A percentile compares a stretch with the other conserved stretches of the same genome.
Conservation (phyloP, 2,888 invertebrate genomes). For the Cryptosula pallasiana region DNA sequence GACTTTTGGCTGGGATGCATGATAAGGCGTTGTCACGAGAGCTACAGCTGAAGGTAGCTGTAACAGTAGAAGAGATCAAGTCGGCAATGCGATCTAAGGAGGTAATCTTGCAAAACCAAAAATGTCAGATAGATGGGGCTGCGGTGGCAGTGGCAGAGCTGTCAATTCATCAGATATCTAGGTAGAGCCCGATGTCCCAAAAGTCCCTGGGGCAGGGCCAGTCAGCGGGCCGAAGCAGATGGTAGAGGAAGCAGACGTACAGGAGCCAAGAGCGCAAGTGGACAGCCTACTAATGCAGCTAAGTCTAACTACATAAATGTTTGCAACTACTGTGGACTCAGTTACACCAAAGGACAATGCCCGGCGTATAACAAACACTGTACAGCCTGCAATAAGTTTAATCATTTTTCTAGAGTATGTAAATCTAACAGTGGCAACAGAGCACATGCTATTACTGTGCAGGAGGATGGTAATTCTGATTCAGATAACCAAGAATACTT, state of each 20-base stretch:
- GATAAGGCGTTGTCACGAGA: neutral
- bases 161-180: neutral
- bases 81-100: neutral
- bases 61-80: neutral
- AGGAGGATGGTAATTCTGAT: neutral
- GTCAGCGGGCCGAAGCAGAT: neutral
- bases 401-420: slow-evolving; percentile 27
- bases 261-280: neutral
- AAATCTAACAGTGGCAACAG: neutral
- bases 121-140: neutral
- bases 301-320: neutral
- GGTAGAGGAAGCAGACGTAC: neutral
- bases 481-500: neutral
- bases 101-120: neutral
- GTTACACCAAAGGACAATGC: slow-evolving; percentile 23
- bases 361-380: slow-evolving; percentile 28
- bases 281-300: neutral
- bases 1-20: slow-evolving; percentile 5
- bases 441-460: neutral
- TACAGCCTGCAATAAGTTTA: slow-evolving; percentile 23
- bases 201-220: neutral
- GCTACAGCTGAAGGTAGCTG: neutral
- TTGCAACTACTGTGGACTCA: neutral
- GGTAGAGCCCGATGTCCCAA: too few relatives aligned
- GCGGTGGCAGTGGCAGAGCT: neutral